Base-by-base conservation (phyloP, 2,113 vertebrate species). In the Oreamnos americanus region DNA sequence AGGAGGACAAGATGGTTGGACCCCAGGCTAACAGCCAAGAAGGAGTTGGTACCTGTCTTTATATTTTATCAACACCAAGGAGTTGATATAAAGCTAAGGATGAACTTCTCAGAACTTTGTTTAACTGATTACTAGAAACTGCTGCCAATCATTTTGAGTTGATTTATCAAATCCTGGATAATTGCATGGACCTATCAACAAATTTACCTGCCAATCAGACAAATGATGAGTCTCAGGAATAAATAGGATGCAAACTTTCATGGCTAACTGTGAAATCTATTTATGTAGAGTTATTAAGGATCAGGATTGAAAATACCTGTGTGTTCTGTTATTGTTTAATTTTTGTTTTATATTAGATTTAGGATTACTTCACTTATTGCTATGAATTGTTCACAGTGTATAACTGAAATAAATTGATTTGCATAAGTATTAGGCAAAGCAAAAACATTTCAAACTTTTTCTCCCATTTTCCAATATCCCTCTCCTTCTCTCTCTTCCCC, bases 51-150 rank as follows among this genome's bases (percentile, higher is more conserved):
- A 6, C 82, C 60, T 67, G 30, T 14, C 26, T n/a, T 96, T 90
- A 71, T 47, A 53, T 86, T 92, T 62, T 62, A 62, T 62, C 28
- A 62, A 62, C 49, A 39, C 47, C 28, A 87, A 71, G 57, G 36
- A 74, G 17, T 8, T 96, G 76, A 67, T 82, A 74, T 15, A 93
- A 67, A 82, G 53, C 21, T 30, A 82, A 83, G 58, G 8, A 83
- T 89, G 78, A 95, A 4, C 79, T 85, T 91, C 67, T 3, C 76
- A 94, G 28, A 90, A 94, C 45, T 86, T 92, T 7, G 1, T 93
- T 96, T 90, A 62, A 45, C 28, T 12, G 4, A 96, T 92, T 87
- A 84, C n/a, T 19, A 86, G 57, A 94, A 97, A 90, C 81, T 6
- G 86, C 8, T 76, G 57, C 7, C 17, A 67, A 43, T 87, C 51